A percentile compares a stretch with the other conserved stretches of the same genome.
These are phyloP conservation scores for Oncorhynchus tshawytscha DNA, from an alignment of 2,113 vertebrate genomes.

Conservation along the genomic window DNA sequence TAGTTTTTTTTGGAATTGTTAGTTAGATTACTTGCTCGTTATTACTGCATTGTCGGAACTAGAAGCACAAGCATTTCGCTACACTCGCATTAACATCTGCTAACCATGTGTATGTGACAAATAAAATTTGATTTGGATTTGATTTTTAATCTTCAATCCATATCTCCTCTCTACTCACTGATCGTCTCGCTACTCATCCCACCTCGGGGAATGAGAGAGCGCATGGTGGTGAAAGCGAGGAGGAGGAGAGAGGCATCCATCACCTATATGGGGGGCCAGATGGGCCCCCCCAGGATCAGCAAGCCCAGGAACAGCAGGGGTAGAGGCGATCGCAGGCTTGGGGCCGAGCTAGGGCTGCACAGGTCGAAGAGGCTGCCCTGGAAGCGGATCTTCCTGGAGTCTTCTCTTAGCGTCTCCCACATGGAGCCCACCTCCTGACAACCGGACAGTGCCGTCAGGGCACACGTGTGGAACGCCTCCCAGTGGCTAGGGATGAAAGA, in stretches of 20 bases:
- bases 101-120: no score
- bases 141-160: not conserved
- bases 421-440: constrained; percentile 74
- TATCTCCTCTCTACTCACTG: not conserved
- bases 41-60: no score
- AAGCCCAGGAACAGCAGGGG: constrained; percentile 50
- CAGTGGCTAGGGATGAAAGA: constrained; percentile 68
- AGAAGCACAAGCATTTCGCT: no score
- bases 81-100: no score
- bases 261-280: constrained; percentile 38
- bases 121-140: no score
- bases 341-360: constrained; percentile 63
- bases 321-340: constrained; percentile 30
- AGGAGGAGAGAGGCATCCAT: not conserved
- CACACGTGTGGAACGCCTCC: constrained; percentile 77
- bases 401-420: constrained; percentile 76
- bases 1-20: no score
- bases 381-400: constrained; percentile 75
- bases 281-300: constrained; percentile 34
- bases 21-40: no score
- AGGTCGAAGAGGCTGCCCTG: constrained; percentile 77
- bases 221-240: not conserved
- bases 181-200: not conserved
- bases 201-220: not conserved
- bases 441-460: constrained; percentile 62